Evolutionary conservation across 2,888 invertebrate genomes (phyloP).

Genomic region (Gastrophysa polygoni): DNA sequence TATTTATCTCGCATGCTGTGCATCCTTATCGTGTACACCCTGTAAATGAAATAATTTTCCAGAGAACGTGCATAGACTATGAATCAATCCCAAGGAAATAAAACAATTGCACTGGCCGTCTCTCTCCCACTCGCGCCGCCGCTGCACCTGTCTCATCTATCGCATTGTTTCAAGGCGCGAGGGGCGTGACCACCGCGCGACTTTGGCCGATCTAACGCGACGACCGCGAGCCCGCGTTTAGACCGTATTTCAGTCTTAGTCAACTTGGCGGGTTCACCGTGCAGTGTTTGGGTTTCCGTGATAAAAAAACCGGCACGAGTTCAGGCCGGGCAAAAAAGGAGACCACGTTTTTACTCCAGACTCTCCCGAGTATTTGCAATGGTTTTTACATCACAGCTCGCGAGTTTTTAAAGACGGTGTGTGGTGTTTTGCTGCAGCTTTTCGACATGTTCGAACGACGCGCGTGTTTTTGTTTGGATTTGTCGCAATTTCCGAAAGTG

Average conservation of each 20-base stretch:
- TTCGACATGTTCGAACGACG: conserved; percentile 20
- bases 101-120: conserved; percentile 36
- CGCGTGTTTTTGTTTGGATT: conserved; percentile 31
- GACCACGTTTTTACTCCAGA: conserved; percentile 33
- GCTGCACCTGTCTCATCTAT: conserved; percentile 32
- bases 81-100: conserved; percentile 20
- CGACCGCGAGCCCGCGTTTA: conserved; percentile 37
- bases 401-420: conserved; percentile 28
- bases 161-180: conserved; percentile 41
- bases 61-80: background rate
- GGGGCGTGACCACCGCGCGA: conserved; percentile 42
- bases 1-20: too few relatives aligned
- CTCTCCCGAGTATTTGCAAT: conserved; percentile 32
- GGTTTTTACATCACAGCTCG: conserved; percentile 30
- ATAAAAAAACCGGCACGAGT: conserved; percentile 38
- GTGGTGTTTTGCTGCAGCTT: conserved; percentile 29
- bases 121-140: conserved; percentile 37
- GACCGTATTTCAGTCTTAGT: conserved; percentile 38
- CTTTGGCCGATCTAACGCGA: conserved; percentile 39
- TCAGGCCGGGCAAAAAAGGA: conserved; percentile 29
- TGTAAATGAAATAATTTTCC: too few relatives aligned
- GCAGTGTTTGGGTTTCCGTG: conserved; percentile 41
- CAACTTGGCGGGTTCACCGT: conserved; percentile 38
- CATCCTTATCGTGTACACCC: too few relatives aligned
- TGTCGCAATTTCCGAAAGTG: conserved; percentile 13